Conservation (phyloP, 1,140 invertebrate genomes). For the Drosophila albomicans region DNA sequence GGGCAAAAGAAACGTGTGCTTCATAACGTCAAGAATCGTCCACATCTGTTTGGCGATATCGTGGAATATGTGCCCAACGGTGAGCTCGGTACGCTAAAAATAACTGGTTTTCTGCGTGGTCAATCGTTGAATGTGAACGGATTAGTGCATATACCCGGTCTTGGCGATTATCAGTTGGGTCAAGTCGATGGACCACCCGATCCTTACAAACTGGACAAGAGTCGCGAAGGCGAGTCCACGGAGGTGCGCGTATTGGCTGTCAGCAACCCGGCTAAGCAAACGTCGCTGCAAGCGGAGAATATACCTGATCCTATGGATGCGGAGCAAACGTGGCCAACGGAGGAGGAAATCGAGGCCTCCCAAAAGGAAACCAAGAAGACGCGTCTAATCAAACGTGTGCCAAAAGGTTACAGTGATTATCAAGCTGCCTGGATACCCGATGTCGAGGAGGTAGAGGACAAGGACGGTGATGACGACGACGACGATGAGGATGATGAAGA, state of each 20-base stretch:
- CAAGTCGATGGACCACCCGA: slow-evolving; percentile 91
- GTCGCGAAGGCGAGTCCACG: slow-evolving; percentile 74
- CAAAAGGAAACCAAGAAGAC: slow-evolving; percentile 88
- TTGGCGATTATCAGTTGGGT: slow-evolving; percentile 96
- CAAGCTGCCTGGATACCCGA: slow-evolving; percentile 98
- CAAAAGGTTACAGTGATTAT: slow-evolving; percentile 96
- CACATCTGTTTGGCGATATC: slow-evolving; percentile 93
- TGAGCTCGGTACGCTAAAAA: slow-evolving; percentile 90
- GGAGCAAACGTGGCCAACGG: slow-evolving; percentile 98
- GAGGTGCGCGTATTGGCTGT: slow-evolving; percentile 87
- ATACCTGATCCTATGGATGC: slow-evolving; percentile 95
- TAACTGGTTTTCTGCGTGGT: slow-evolving; percentile 94
- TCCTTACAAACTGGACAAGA: slow-evolving; percentile 89
- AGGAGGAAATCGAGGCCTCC: slow-evolving; percentile 93
- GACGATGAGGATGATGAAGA: slow-evolving; percentile 74
- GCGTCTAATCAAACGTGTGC: slow-evolving; percentile 92
- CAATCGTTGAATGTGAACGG: slow-evolving; percentile 93
- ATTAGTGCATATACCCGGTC: slow-evolving; percentile 94
- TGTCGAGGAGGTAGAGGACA: slow-evolving; percentile 87
- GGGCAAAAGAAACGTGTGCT: slow-evolving; percentile 92
- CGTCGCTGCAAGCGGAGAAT: slow-evolving; percentile 92
- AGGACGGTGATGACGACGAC: slow-evolving; percentile 85
- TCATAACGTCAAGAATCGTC: slow-evolving; percentile 90
- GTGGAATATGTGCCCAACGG: slow-evolving; percentile 88
- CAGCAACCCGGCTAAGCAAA: slow-evolving; percentile 90